A percentile compares a stretch with the other conserved stretches of the same genome.
phyloP scores from a whole-genome alignment of 1,140 invertebrate genomes.

The Rhysida immarginata region DNA sequence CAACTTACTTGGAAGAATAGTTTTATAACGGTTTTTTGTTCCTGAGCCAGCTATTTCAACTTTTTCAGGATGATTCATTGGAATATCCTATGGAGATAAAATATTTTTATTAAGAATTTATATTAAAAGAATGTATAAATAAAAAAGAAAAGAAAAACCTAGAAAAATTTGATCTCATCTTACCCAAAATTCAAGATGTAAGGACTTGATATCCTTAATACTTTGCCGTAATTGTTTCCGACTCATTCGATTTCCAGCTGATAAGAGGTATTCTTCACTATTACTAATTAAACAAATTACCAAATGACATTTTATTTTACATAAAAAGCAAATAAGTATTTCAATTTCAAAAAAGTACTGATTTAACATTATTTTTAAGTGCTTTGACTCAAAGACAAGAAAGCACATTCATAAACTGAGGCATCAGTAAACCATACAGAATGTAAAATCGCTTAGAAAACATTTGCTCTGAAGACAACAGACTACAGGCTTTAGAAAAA shows the following conservation, averaged over 20 bases:
- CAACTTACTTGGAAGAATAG: constrained; percentile 58
- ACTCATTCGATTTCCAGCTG: constrained; percentile 44
- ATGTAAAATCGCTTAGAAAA: too few species aligned
- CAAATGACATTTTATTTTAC: too few species aligned
- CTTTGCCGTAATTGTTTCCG: constrained; percentile 51
- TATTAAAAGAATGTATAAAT: too few species aligned
- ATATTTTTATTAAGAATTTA: not conserved
- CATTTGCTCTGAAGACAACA: too few species aligned
- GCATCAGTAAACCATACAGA: too few species aligned
- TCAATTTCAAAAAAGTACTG: too few species aligned
- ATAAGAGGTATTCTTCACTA: constrained; percentile 45
- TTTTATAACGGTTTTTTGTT: constrained; percentile 74
- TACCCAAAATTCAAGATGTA: constrained; percentile 79
- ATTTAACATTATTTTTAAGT: too few species aligned
- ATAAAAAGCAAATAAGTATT: too few species aligned
- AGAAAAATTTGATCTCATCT: too few species aligned
- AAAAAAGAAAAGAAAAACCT: constrained; percentile 1
- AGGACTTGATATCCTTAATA: constrained; percentile 34
- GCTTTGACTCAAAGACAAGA: too few species aligned
- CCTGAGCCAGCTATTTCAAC: constrained; percentile 73
- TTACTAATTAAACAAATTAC: constrained; percentile 29
- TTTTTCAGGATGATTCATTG: constrained; percentile 74
- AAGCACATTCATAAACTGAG: too few species aligned
- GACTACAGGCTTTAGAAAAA: too few species aligned
- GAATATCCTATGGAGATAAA: constrained; percentile 46